Evolutionary conservation across 2,113 vertebrate genomes (phyloP), one percentile per base, ranked within the genome.

Genomic region (Meles meles): DNA sequence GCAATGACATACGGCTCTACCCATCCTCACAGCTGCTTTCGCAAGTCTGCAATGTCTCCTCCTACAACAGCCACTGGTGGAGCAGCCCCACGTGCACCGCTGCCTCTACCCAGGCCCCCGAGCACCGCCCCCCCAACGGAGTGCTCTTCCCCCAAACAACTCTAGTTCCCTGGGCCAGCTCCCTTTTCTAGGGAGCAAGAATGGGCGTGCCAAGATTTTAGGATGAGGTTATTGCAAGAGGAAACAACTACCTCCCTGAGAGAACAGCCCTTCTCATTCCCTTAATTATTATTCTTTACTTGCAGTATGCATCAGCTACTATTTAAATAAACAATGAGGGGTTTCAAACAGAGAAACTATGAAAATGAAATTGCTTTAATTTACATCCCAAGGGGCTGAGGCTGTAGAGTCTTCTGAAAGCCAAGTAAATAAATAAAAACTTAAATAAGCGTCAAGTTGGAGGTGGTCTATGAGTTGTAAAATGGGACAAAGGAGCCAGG

Each of bases 301-400:
- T 97, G 93, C n/a, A 83, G 47, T 89, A 63, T 31, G 89, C 86
- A 71, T 97, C n/a, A 13, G 74, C 92, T 59, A n/a, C 80, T 95
- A 86, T 90, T 93, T 96, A 95, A 97, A 94, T 92, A 97, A 97
- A 97, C 93, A 98, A 92, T 72, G 96, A 93, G 93, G 96, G 79
- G 81, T 94, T 91, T 95, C 59, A 97, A 94, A 97, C 31, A 61
- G 77, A 97, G 96, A 96, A 94, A 97, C 76, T 67, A 91, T 21
- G 93, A 97, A 97, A 96, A 97, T 63, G 88, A 97, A 97, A 88
- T 86, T 91, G 85, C 88, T 97, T 97, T 98, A 94, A 96, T 94
- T 97, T 97, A 72, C 20, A 93, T 80, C 94, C 83, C 76, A 25
- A 71, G 89, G 72, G 94, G 55, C 21, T 12, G 23, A 74, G 27